Percentiles rank a stretch among this genome's conserved stretches.
Evolutionary conservation across 2,888 invertebrate genomes (phyloP).

Genomic region (Gortyna flavago): DNA sequence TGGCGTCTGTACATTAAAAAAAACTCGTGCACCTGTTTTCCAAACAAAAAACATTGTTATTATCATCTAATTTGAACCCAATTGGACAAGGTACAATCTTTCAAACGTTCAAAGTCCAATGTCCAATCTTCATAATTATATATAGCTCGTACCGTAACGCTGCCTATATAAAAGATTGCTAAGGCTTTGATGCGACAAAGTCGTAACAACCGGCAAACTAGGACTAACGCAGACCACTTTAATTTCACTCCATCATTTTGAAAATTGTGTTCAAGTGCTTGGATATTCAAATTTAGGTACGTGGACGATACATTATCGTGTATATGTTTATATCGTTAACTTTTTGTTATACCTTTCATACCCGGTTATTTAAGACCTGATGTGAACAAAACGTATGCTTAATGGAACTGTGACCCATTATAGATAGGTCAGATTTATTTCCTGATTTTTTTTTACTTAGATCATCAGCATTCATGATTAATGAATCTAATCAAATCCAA

Average conservation of each 20-base stretch:
- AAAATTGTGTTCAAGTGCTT: slow-evolving; percentile 9
- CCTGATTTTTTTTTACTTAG: no score
- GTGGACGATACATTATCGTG: not conserved
- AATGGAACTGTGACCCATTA: no score
- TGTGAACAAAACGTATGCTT: no score
- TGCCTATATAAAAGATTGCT: slow-evolving; percentile 10
- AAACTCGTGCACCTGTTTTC: no score
- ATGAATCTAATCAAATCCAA: no score
- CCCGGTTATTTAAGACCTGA: not conserved
- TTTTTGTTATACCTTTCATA: not conserved
- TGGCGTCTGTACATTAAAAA: no score
- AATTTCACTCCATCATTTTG: not conserved
- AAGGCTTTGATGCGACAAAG: not conserved
- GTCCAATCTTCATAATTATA: slow-evolving; percentile 9
- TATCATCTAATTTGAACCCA: not conserved
- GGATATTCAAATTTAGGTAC: not conserved
- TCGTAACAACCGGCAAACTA: not conserved
- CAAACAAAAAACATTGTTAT: no score
- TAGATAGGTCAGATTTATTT: no score
- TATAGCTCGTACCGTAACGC: not conserved
- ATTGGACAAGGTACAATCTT: not conserved
- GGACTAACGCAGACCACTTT: not conserved
- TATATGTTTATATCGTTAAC: not conserved
- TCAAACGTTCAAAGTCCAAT: not conserved
- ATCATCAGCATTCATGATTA: no score